Evolutionary conservation across 2,888 invertebrate species (phyloP), one percentile per base, ranked within the genome.

Genomic region (Achlya flavicornis): DNA sequence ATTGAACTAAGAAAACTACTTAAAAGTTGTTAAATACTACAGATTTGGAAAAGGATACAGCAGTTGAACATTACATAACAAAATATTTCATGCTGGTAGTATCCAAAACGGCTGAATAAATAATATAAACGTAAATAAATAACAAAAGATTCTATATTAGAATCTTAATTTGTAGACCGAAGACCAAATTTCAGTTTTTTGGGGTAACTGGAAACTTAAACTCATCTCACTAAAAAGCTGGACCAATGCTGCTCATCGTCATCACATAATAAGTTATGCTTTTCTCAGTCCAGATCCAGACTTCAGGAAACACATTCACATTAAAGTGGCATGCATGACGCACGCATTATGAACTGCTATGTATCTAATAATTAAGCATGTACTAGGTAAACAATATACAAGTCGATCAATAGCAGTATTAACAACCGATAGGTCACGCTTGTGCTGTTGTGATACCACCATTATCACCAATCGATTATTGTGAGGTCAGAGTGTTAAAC

Each of bases 401-500:
- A 58, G 58, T 8, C 58, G 58, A 58, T 58, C 53, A 53, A 53
- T 58, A 35, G n/a, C n/a, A 14, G 33, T 58, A 58, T 33, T 58
- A 35, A 58, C 32, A 58, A n/a, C 58, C 10, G 53, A 53, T 35
- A 58, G 58, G 58, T 58, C 58, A 58, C 35, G 35, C 58, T 58
- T 26, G 35, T 32, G 58, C 58, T 63, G 38, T 63, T 62, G 57
- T 57, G 61, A 59, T 60, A 46, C 38, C 60, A 59, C 32, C 14
- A 58, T 57, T 59, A 63, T 65, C 64, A 62, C 58, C 61, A 64
- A 63, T 66, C 62, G 62, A 66, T 65, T 32, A 64, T 35, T 26
- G 16, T 64, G 66, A 76, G 69, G 69, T 74, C 65, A 70, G 46
- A 64, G 59, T 67, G 62, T 63, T 63, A 41, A 66, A 65, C 35